Evolutionary conservation across 2,797 vertebrate species (phyloP), one percentile per base, ranked within the genome.

Genomic region (Epinephelus malabaricus): DNA sequence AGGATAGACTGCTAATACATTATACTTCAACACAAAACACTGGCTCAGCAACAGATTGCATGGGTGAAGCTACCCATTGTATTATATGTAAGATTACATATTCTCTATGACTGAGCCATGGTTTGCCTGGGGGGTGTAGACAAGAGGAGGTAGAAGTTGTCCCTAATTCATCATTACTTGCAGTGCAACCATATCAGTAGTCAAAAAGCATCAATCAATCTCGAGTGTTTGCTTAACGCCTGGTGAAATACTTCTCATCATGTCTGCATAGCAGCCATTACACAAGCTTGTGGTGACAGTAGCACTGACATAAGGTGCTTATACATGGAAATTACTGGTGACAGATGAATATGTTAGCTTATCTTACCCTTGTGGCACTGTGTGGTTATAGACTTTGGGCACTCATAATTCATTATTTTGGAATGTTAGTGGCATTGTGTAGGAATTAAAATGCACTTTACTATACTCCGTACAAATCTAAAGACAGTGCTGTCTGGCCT

Each of bases 191-290:
- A 14, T 40, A 79, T 75, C 56, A 56, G 79, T 67, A 68, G 81
- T 82, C 78, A 86, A 68, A 87, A 80, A 65, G 53, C 70, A 87
- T 88, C 78, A 82, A 73, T 90, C 74, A 76, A 51, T 89, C 68
- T 75, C 11, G 34, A 69, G 68, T 75, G 71, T 81, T 81, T 78
- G 23, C 73, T 70, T 77, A 86, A 89, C 69, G 25, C 56, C 38
- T 64, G 30, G 34, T 88, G 60, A 84, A 86, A 87, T 45, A 78
- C 59, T 69, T 60, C 69, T 69, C 73, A 77, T 73, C 65, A 85
- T 30, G 27, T 6, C 56, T 54, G 53, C 78, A 81, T 23, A 59
- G 58, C 62, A 79, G 67, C 71, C 72, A 69, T 78, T 73, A 69
- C 50, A 63, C 58, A 76, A 21, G 78, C 34, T 27, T 67, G 38